Evolutionary conservation across 2,888 invertebrate species (phyloP).

Genomic region (Caenorhabditis afra): DNA sequence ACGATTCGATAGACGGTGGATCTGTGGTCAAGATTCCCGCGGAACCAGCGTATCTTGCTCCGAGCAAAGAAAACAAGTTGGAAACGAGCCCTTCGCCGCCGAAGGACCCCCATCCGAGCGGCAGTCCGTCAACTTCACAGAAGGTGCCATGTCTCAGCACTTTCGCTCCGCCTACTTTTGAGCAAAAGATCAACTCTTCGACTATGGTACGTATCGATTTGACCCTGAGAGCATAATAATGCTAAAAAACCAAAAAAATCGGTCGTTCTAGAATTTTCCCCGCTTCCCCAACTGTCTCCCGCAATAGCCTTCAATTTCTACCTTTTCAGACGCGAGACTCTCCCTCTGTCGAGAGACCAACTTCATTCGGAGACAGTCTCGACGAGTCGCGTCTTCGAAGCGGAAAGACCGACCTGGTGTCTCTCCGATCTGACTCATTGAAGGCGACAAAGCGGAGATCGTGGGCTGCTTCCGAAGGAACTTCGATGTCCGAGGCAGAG

Average conservation of each 20-base stretch:
- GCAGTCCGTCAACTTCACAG: conserved; percentile 20
- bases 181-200: conserved; percentile 52
- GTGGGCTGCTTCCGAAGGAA: conserved; percentile 76
- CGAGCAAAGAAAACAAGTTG: conserved; percentile 35
- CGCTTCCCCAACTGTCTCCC: too few relatives aligned
- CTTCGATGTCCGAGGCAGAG: conserved; percentile 72
- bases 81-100: conserved; percentile 62
- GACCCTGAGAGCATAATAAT: too few relatives aligned
- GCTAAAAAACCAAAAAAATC: too few relatives aligned
- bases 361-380: conserved; percentile 53
- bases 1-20: conserved; percentile 42
- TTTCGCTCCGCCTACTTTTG: conserved; percentile 36
- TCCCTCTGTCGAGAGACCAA: conserved; percentile 48
- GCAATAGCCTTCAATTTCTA: background rate
- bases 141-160: conserved; percentile 36
- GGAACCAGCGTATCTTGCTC: conserved; percentile 39
- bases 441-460: conserved; percentile 80
- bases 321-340: conserved; percentile 36
- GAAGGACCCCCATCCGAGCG: conserved; percentile 68
- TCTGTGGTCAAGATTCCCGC: conserved; percentile 36
- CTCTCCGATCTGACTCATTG: conserved; percentile 76
- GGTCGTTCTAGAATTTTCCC: conserved; percentile 1
- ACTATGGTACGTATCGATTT: conserved; percentile 32
- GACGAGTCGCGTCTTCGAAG: conserved; percentile 65
- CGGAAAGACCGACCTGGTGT: conserved; percentile 74